phyloP scores from a whole-genome alignment of 2,888 invertebrate genomes.

The Amblyteles armatorius region DNA sequence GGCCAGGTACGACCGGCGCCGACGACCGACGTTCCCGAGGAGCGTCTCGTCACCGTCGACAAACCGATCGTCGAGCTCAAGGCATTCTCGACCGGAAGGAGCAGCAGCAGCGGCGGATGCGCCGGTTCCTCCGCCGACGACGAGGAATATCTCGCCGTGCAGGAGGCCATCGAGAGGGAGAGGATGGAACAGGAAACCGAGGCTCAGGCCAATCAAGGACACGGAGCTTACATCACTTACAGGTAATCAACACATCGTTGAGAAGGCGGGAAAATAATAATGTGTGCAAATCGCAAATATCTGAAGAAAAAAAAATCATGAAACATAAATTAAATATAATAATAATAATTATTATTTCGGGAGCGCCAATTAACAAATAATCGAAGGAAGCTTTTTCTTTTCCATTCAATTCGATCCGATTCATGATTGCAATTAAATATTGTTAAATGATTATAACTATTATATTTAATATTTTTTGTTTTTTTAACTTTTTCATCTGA shows the following conservation, averaged over 20 bases:
- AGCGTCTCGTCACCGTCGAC: slow-evolving; percentile 85
- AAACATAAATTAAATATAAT: neutral
- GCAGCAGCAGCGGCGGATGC: neutral
- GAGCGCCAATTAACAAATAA: no score
- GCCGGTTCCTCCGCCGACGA: slow-evolving; percentile 27
- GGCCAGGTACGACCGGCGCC: slow-evolving; percentile 65
- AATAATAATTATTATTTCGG: no score
- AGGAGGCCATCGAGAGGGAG: slow-evolving; percentile 74
- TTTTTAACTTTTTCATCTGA: neutral
- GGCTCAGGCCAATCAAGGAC: neutral
- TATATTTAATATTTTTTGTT: neutral
- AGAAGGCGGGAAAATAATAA: no score
- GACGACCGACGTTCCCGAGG: slow-evolving; percentile 85
- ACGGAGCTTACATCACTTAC: slow-evolving; percentile 69
- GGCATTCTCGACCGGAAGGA: slow-evolving; percentile 51
- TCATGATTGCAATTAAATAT: no score
- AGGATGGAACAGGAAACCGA: slow-evolving; percentile 67
- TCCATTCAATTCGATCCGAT: no score
- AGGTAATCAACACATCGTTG: slow-evolving; percentile 63
- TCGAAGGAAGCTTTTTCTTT: no score
- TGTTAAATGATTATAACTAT: neutral
- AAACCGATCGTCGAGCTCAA: slow-evolving; percentile 86
- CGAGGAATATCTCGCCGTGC: slow-evolving; percentile 73
- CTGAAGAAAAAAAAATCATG: neutral
- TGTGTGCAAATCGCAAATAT: neutral